Conservation (phyloP, 1,140 invertebrate genomes). For the Chironomus striatipennis region DNA sequence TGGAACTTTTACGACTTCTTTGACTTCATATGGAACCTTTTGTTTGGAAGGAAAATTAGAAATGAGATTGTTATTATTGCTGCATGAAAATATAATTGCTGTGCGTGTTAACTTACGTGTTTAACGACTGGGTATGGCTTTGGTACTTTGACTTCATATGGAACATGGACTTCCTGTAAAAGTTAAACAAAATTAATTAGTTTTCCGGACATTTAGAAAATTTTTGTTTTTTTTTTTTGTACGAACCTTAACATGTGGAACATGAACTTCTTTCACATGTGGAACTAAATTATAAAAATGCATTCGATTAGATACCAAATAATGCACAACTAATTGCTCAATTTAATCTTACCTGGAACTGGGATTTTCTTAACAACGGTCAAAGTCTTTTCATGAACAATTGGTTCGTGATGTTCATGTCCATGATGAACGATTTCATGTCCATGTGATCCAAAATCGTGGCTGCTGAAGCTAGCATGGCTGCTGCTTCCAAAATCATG, state of each 20-base stretch:
- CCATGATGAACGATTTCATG: slow-evolving; percentile 29
- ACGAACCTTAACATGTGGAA: slow-evolving; percentile 32
- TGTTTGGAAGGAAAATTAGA: background rate
- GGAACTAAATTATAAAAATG: slow-evolving; percentile 38
- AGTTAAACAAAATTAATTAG: slow-evolving; percentile 41
- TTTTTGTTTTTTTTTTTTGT: background rate
- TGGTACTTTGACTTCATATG: slow-evolving; percentile 49
- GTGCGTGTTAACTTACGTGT: slow-evolving; percentile 34
- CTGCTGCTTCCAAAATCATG: slow-evolving; percentile 31
- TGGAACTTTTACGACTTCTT: slow-evolving; percentile 54
- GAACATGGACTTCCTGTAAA: slow-evolving; percentile 47
- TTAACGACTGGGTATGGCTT: slow-evolving; percentile 53
- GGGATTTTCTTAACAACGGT: slow-evolving; percentile 65
- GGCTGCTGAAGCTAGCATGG: slow-evolving; percentile 33
- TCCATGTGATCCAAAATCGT: slow-evolving; percentile 29
- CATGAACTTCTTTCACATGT: slow-evolving; percentile 49
- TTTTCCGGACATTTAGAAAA: slow-evolving; percentile 26
- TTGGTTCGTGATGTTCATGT: slow-evolving; percentile 24
- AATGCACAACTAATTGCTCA: background rate
- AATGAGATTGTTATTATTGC: background rate
- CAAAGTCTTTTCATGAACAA: slow-evolving; percentile 57
- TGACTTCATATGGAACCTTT: slow-evolving; percentile 48
- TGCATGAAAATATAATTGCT: background rate
- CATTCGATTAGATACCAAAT: too few species aligned
- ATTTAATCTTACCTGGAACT: slow-evolving; percentile 38